Evolutionary conservation across 2,113 vertebrate genomes (phyloP), one percentile per base, ranked within the genome.

Genomic region (Pachypanchax playfairii): DNA sequence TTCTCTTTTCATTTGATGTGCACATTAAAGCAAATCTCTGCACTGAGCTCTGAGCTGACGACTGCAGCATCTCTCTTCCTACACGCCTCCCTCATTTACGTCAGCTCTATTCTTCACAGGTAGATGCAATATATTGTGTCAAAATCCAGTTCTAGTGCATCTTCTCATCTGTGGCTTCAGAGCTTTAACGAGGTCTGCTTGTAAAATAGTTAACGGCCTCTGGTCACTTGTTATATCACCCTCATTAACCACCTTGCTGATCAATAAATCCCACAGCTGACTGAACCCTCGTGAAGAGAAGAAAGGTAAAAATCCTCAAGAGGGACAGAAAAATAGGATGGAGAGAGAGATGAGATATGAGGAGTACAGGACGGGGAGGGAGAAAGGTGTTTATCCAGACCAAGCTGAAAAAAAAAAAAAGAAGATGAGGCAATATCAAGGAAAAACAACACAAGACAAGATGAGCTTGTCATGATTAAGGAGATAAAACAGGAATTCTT

Each of bases 1-100:
- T 85, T 48, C 79, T 56, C 20, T 54, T 70, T 36, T 68, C 60
- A 83, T 88, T 86, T 89, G 87, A 89, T 85, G 80, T 80, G 60
- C 68, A 87, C 86, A 89, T 90, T 89, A 87, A 80, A 87, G 80
- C 63, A 39, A 24, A 39, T 77, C 50, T 70, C 56, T 47, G 53
- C 62, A 59, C 26, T 39, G 50, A 70, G 73, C 78, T 79, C 75
- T 63, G n/a, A n/a, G n/a, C 55, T 33, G 67, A 43, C 69, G 77
- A 71, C 48, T 60, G 77, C 73, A 70, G 73, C 68, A 65, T 74
- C 58, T 77, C 63, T 80, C 65, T 54, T 43, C 55, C n/a, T 41
- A 50, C 38, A 41, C 46, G 14, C 61, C 48, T 59, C 28, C 38
- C 13, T 75, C 14, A 1, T 36, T 53, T 25, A 55, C 50, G 54